These are phyloP conservation scores for Antennarius maculatus DNA, from an alignment of 2,797 vertebrate species.

Conservation along the genomic window DNA sequence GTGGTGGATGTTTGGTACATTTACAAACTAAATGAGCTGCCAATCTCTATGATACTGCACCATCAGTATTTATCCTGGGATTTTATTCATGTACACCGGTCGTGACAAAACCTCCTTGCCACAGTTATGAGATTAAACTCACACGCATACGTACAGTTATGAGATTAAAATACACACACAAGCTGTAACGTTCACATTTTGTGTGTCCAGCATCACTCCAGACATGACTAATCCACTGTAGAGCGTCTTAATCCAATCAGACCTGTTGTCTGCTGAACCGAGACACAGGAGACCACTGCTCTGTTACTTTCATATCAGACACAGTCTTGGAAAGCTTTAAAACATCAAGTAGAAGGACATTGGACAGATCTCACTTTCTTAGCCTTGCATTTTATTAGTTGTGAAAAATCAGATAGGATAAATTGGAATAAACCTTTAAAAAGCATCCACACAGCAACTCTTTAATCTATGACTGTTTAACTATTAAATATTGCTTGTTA, in stretches of 20 bases:
- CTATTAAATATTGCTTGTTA: no score
- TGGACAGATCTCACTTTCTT: background rate
- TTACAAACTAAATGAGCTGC: constrained; percentile 55
- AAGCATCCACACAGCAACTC: no score
- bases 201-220: constrained; percentile 51
- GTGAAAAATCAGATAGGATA: no score
- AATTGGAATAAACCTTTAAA: no score
- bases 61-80: constrained; percentile 43
- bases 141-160: constrained; percentile 25
- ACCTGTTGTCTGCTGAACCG: constrained; percentile 60
- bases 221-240: constrained; percentile 66
- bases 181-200: constrained; percentile 11
- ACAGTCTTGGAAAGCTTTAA: background rate
- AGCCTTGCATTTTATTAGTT: no score
- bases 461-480: no score
- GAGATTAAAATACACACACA: constrained; percentile 40
- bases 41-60: constrained; percentile 37
- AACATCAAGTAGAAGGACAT: background rate
- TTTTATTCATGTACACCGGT: constrained; percentile 42
- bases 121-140: constrained; percentile 55
- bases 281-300: constrained; percentile 36
- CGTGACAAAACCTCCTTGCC: constrained; percentile 44
- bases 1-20: constrained; percentile 50
- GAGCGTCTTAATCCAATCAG: constrained; percentile 71
- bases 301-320: constrained; percentile 14